A percentile compares a stretch with the other conserved stretches of the same genome.
phyloP scores from a whole-genome alignment of 2,797 vertebrate genomes.

The Pseudochromis fuscus region DNA sequence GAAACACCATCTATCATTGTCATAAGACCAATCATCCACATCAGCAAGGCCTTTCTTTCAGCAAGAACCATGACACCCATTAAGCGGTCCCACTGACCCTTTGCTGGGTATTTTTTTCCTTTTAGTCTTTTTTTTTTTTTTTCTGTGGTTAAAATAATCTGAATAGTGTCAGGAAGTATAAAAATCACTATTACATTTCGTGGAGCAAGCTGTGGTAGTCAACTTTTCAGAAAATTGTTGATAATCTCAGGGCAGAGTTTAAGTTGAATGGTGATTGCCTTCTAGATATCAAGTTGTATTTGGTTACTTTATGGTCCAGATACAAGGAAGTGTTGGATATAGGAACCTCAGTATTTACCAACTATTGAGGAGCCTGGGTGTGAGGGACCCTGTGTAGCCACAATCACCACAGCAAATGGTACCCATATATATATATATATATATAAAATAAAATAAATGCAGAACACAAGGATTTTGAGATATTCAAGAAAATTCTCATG shows the following conservation, averaged over 20 bases:
- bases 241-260: conserved; percentile 43
- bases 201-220: neutral
- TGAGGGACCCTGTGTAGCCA: conserved; percentile 27
- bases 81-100: conserved; percentile 69
- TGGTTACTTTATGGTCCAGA: conserved; percentile 21
- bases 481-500: neutral
- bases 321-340: conserved; percentile 52
- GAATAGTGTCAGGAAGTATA: conserved; percentile 3
- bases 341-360: conserved; percentile 34
- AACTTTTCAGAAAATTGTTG: conserved; percentile 27
- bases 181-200: conserved; percentile 1
- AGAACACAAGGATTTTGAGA: no score
- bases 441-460: no score
- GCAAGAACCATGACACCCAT: conserved; percentile 72
- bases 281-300: conserved; percentile 35
- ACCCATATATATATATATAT: conserved; percentile 14
- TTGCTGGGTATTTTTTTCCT: conserved; percentile 52
- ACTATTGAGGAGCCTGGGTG: conserved; percentile 14
- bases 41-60: conserved; percentile 76
- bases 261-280: conserved; percentile 46
- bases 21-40: conserved; percentile 80
- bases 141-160: conserved; percentile 17
- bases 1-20: conserved; percentile 84
- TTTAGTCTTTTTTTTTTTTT: conserved; percentile 27
- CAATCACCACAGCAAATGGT: conserved; percentile 36